These are phyloP conservation scores for Aspidiotus destructor DNA, from an alignment of 2,888 invertebrate genomes.

Conservation along the genomic window DNA sequence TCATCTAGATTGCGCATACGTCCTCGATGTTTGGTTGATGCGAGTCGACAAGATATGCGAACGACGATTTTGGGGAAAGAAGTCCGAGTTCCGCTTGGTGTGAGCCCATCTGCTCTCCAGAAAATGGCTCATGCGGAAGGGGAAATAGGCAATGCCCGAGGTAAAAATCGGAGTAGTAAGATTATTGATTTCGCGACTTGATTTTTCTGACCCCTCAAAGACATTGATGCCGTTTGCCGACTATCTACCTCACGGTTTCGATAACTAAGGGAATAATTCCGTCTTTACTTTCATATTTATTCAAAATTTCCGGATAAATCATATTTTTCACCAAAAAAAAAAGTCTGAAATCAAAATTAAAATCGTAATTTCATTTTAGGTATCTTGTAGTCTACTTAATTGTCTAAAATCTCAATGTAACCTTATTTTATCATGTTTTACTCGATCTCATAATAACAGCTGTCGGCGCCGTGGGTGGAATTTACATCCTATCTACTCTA, in stretches of 20 bases:
- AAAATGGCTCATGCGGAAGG: slow-evolving; percentile 83
- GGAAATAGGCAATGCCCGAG: slow-evolving; percentile 70
- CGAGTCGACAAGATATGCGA: slow-evolving; percentile 53
- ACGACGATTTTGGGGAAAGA: slow-evolving; percentile 55
- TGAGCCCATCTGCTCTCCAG: slow-evolving; percentile 86
- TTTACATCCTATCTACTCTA: slow-evolving; percentile 76
- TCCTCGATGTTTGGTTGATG: slow-evolving; percentile 66
- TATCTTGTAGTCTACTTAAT: too few species aligned
- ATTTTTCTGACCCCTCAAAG: too few species aligned
- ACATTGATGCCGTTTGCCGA: too few species aligned
- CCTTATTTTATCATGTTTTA: too few species aligned
- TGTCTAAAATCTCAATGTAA: too few species aligned
- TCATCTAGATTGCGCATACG: slow-evolving; percentile 58
- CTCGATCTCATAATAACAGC: slow-evolving; percentile 46
- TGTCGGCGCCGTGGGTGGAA: slow-evolving; percentile 61
- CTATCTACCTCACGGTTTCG: too few species aligned
- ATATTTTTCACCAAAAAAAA: too few species aligned
- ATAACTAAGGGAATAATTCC: not conserved
- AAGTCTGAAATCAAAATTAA: too few species aligned
- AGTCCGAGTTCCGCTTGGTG: slow-evolving; percentile 64
- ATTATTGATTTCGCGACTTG: too few species aligned
- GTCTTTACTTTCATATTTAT: too few species aligned
- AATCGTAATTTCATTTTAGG: too few species aligned
- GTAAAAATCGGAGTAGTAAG: slow-evolving; percentile 42
- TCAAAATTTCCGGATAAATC: too few species aligned